Evolutionary conservation across 2,797 vertebrate genomes (phyloP).

Genomic region (Falco peregrinus): DNA sequence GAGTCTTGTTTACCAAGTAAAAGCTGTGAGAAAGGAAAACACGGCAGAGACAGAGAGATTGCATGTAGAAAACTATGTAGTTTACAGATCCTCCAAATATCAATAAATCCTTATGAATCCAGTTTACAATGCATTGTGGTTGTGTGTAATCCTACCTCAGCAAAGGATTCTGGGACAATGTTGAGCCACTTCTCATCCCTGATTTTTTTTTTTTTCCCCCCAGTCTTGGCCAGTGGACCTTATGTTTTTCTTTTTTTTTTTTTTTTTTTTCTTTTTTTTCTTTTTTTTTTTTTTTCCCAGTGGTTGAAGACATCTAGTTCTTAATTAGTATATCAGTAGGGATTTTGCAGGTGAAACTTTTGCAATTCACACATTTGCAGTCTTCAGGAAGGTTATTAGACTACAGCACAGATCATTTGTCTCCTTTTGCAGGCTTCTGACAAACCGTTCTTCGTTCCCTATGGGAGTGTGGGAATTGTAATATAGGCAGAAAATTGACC

Average conservation of each 20-base stretch:
- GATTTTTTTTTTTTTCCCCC: background rate
- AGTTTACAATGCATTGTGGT: background rate
- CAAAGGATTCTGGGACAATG: background rate
- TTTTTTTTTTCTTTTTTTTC: background rate
- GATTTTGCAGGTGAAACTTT: constrained; percentile 63
- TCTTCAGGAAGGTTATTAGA: constrained; percentile 63
- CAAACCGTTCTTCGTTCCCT: background rate
- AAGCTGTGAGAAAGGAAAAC: background rate
- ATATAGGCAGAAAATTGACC: constrained; percentile 48
- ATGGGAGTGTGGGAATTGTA: constrained; percentile 27
- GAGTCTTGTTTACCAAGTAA: background rate
- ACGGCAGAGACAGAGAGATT: background rate
- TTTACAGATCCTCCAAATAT: background rate
- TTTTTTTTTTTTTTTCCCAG: background rate
- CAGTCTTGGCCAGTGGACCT: background rate
- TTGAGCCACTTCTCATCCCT: background rate
- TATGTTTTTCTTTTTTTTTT: background rate
- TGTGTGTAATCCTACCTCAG: background rate
- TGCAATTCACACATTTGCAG: constrained; percentile 60
- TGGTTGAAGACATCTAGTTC: background rate
- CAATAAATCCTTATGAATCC: background rate
- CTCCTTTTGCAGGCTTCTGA: constrained; percentile 49
- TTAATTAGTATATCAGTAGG: constrained; percentile 59
- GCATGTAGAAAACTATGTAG: background rate
- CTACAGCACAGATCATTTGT: constrained; percentile 54